These are phyloP conservation scores for Benthosema pterotum DNA, from an alignment of 2,797 vertebrate species.

Conservation along the genomic window DNA sequence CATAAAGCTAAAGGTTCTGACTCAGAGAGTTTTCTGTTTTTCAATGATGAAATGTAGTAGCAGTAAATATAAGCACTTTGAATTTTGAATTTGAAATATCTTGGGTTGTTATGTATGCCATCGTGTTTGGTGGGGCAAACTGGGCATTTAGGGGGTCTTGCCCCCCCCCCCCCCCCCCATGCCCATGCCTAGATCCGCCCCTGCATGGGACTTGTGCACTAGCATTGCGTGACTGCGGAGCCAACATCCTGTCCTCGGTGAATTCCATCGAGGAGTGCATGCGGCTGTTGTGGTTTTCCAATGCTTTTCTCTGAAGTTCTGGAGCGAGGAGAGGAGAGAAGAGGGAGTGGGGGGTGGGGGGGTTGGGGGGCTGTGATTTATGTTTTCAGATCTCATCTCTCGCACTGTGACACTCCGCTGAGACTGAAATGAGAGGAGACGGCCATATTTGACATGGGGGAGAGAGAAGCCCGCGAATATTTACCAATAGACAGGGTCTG, in stretches of 20 bases:
- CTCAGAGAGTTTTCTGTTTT: too few relatives aligned
- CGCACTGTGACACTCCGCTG: constrained; percentile 49
- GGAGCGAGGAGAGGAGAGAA: constrained; percentile 19
- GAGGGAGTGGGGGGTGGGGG: constrained; percentile 22
- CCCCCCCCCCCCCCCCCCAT: too few relatives aligned
- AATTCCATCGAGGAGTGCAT: constrained; percentile 75
- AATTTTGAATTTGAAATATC: too few relatives aligned
- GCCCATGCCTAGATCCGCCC: too few relatives aligned
- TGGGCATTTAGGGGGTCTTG: too few relatives aligned
- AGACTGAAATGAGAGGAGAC: constrained; percentile 50
- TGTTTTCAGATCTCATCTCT: constrained; percentile 62
- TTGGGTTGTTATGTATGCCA: too few relatives aligned
- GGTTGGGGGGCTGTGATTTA: constrained; percentile 55
- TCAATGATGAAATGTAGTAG: too few relatives aligned
- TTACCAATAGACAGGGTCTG: constrained; percentile 11
- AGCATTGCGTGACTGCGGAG: constrained; percentile 75
- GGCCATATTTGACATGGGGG: constrained; percentile 22
- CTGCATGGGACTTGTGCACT: constrained; percentile 57
- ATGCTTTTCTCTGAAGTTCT: constrained; percentile 69
- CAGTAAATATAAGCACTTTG: too few relatives aligned
- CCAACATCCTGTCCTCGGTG: constrained; percentile 76
- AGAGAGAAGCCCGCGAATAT: constrained; percentile 1
- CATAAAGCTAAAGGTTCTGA: too few relatives aligned
- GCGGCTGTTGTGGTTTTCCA: constrained; percentile 73
- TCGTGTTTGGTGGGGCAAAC: too few relatives aligned